These are phyloP conservation scores for Schlechtendalia chinensis DNA, from an alignment of 1,140 invertebrate species.

Conservation along the genomic window DNA sequence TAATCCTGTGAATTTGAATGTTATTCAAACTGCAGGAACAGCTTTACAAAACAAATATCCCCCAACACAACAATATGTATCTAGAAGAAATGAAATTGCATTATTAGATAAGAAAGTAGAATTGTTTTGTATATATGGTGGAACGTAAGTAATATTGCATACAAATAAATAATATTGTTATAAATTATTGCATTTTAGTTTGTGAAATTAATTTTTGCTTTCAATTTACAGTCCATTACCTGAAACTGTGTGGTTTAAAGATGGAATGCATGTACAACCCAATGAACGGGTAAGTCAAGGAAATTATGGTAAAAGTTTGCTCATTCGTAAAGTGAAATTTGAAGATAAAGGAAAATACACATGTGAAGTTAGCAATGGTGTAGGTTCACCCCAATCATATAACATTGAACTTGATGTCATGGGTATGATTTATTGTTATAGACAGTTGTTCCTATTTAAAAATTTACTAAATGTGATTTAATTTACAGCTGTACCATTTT, in stretches of 20 bases:
- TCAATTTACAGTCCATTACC: conserved; percentile 65
- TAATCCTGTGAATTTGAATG: conserved; percentile 75
- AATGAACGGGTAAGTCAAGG: conserved; percentile 75
- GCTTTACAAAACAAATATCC: conserved; percentile 73
- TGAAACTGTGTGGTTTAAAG: conserved; percentile 81
- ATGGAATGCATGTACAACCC: conserved; percentile 66
- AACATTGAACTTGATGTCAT: conserved; percentile 79
- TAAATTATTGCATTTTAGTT: not conserved
- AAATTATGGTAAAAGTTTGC: conserved; percentile 89
- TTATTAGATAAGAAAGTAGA: conserved; percentile 76
- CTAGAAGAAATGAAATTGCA: conserved; percentile 80
- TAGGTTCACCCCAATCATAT: conserved; percentile 77
- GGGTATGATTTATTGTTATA: conserved; percentile 57
- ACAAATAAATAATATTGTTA: too few relatives aligned
- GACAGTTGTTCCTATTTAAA: not conserved
- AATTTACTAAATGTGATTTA: not conserved
- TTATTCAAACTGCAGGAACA: conserved; percentile 72
- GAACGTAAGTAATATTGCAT: conserved; percentile 63
- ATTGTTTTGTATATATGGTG: conserved; percentile 86
- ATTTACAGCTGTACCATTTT: conserved; percentile 79
- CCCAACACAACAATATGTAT: conserved; percentile 78
- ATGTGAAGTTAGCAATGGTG: conserved; percentile 88
- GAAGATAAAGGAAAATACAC: conserved; percentile 85
- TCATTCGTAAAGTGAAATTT: conserved; percentile 81
- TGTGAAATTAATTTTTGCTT: not conserved